phyloP scores from a whole-genome alignment of 2,113 vertebrate genomes.

The Anarhynchus alexandrinus region DNA sequence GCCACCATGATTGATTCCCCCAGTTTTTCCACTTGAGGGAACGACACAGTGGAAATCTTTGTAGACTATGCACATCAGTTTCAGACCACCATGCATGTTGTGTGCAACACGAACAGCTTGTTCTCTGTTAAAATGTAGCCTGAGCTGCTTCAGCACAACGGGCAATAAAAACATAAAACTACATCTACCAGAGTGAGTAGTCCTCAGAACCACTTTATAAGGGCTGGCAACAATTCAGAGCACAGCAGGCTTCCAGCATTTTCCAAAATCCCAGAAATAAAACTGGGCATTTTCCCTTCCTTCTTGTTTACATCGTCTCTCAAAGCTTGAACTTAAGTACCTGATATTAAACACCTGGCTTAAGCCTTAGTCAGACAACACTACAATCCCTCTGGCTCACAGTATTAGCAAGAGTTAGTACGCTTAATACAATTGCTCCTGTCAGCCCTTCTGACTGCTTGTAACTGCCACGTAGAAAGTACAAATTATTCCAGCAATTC shows the following conservation, averaged over 20 bases:
- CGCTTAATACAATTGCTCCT: not conserved
- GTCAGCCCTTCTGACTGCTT: not conserved
- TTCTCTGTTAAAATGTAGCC: not conserved
- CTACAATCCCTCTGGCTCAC: not conserved
- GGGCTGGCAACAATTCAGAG: not conserved
- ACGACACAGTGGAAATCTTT: fast-evolving
- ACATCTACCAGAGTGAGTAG: not conserved
- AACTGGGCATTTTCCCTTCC: not conserved
- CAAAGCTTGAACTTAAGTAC: not conserved
- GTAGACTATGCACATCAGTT: not conserved
- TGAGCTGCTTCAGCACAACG: not conserved
- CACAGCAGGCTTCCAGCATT: not conserved
- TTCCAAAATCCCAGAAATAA: not conserved
- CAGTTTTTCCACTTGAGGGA: not conserved
- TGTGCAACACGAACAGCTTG: not conserved
- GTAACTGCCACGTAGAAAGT: not conserved
- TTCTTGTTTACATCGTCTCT: not conserved
- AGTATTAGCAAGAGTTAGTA: not conserved
- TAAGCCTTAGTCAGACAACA: not conserved
- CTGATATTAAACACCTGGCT: not conserved
- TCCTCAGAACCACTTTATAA: not conserved
- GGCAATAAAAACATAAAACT: not conserved
- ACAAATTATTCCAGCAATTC: not conserved
- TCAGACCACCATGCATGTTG: not conserved
- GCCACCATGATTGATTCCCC: not conserved